phyloP scores from a whole-genome alignment of 2,797 vertebrate genomes.

The Lacerta bilineata region DNA sequence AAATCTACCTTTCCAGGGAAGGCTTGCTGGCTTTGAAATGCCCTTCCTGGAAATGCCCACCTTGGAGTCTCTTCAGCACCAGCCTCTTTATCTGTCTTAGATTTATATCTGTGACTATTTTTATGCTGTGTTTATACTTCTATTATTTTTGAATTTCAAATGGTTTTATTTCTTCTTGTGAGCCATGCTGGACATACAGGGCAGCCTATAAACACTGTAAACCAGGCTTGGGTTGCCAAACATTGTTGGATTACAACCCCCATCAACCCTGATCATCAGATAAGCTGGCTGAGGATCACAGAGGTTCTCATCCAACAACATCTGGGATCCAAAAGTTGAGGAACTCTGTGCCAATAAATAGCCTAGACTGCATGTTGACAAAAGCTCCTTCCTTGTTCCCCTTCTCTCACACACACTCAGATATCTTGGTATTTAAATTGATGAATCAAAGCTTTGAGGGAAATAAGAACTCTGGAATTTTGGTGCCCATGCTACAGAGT shows the following conservation, averaged over 20 bases:
- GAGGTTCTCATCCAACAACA: too few species aligned
- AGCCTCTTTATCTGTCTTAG: neutral
- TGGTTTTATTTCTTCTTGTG: neutral
- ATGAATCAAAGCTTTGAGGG: neutral
- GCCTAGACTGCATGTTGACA: neutral
- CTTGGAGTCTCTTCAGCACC: neutral
- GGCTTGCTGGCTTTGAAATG: neutral
- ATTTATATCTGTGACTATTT: slow-evolving; percentile 5
- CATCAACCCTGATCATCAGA: too few species aligned
- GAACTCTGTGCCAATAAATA: neutral
- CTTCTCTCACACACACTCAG: neutral
- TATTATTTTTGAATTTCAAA: neutral
- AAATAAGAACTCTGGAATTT: neutral
- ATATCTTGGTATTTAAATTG: neutral
- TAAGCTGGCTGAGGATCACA: too few species aligned
- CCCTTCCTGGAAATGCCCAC: neutral
- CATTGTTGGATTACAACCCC: too few species aligned
- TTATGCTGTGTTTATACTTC: neutral
- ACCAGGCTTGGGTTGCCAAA: neutral
- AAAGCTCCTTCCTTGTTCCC: neutral
- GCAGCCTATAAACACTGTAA: neutral
- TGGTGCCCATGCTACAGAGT: neutral
- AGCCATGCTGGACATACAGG: neutral
- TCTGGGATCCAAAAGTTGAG: too few species aligned
- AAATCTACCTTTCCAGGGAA: neutral